Evolutionary conservation across 2,888 invertebrate species (phyloP).

Genomic region (Lasioglossum lativentre): DNA sequence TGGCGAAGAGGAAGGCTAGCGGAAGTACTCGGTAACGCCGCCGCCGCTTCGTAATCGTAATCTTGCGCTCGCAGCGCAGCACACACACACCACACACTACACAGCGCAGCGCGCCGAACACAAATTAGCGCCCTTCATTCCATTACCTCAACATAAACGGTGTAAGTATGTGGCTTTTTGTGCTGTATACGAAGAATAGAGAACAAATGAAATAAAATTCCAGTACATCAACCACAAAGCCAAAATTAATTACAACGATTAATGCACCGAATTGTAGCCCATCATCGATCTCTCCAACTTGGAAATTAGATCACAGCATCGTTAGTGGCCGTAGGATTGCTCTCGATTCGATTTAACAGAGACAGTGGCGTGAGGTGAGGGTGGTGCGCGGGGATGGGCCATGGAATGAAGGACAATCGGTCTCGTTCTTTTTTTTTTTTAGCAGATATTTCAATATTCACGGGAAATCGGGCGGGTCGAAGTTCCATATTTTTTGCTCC

Average conservation of each 20-base stretch:
- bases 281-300: not conserved
- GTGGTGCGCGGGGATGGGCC: not conserved
- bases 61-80: no score
- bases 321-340: not conserved
- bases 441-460: constrained; percentile 1
- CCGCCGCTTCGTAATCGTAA: no score
- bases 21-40: no score
- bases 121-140: no score
- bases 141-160: no score
- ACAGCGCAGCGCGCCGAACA: no score
- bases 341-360: not conserved
- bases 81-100: no score
- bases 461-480: constrained; percentile 6
- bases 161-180: not conserved
- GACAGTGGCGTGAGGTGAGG: not conserved
- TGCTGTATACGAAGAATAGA: not conserved
- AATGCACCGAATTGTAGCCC: not conserved
- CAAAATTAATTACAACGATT: not conserved
- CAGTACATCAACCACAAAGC: no score
- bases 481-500: constrained; percentile 5
- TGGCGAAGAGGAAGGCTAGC: no score
- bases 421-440: not conserved
- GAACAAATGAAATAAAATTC: no score
- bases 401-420: not conserved
- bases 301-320: not conserved